Conservation (phyloP, 1,140 invertebrate genomes). For the Aphidius gifuensis region DNA sequence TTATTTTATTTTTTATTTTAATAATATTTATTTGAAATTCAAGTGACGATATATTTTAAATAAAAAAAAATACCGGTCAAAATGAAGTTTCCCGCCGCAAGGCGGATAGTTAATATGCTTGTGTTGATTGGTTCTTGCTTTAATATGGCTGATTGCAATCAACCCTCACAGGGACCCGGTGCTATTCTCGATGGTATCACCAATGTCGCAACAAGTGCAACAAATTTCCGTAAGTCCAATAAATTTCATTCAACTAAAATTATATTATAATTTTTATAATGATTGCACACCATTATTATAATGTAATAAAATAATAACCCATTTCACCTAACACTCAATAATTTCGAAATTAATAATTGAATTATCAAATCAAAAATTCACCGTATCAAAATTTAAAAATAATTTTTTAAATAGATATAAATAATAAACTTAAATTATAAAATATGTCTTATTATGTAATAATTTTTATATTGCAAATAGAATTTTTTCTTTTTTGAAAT, state of each 20-base stretch:
- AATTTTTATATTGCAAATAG: too few species aligned
- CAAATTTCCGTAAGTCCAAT: slow-evolving; percentile 42
- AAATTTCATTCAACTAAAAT: neutral
- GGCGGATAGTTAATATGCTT: slow-evolving; percentile 12
- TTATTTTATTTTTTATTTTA: neutral
- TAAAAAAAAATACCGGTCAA: too few species aligned
- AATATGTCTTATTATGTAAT: too few species aligned
- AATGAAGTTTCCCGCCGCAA: slow-evolving; percentile 22
- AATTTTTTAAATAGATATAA: too few species aligned
- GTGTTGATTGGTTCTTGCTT: slow-evolving; percentile 20
- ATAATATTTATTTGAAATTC: neutral
- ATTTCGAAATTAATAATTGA: neutral
- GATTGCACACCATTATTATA: neutral
- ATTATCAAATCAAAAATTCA: too few species aligned
- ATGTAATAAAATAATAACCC: neutral
- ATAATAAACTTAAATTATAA: too few species aligned
- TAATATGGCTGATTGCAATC: slow-evolving; percentile 8
- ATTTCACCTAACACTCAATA: neutral
- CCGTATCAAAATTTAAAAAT: too few species aligned
- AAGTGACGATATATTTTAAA: neutral
- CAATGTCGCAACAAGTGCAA: slow-evolving; percentile 43
- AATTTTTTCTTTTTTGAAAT: too few species aligned
- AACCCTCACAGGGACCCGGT: slow-evolving; percentile 9
- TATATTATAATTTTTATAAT: neutral
- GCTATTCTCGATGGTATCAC: slow-evolving; percentile 39